Evolutionary conservation across 2,113 vertebrate species (phyloP).

Genomic region (Leucopternis melanops): DNA sequence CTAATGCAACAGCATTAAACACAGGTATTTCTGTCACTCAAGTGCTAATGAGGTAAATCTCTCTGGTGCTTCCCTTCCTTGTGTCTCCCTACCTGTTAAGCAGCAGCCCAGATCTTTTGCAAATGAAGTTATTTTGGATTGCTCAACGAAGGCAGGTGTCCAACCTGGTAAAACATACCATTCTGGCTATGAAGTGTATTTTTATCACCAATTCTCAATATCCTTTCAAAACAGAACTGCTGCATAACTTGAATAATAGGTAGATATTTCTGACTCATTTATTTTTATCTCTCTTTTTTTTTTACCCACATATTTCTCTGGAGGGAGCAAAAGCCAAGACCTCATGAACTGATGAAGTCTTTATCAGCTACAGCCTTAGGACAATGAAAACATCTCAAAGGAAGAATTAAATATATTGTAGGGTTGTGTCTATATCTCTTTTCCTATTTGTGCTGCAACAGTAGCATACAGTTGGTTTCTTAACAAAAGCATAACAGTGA

Average conservation of each 20-base stretch:
- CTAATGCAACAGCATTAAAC: neutral
- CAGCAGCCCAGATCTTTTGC: neutral
- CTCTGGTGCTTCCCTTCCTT: neutral
- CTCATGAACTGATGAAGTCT: neutral
- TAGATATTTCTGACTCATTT: neutral
- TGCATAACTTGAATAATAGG: neutral
- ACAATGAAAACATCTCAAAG: neutral
- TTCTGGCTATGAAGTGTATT: neutral
- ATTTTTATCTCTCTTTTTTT: neutral
- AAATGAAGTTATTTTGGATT: constrained; percentile 40
- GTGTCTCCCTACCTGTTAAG: neutral
- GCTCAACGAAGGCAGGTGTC: neutral
- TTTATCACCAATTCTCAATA: neutral
- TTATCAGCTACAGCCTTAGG: neutral
- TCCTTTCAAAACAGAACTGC: constrained; percentile 8
- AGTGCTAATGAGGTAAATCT: neutral
- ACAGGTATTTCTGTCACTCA: neutral
- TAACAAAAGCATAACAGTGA: too few species aligned
- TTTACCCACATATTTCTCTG: neutral
- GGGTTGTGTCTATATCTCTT: neutral
- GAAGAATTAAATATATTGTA: neutral
- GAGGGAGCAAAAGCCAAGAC: neutral
- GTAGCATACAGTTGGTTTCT: too few species aligned
- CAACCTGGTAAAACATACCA: neutral
- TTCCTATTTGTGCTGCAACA: neutral